These are phyloP conservation scores for Chamaedrilus cognettii DNA, from an alignment of 2,888 invertebrate genomes.

Conservation along the genomic window DNA sequence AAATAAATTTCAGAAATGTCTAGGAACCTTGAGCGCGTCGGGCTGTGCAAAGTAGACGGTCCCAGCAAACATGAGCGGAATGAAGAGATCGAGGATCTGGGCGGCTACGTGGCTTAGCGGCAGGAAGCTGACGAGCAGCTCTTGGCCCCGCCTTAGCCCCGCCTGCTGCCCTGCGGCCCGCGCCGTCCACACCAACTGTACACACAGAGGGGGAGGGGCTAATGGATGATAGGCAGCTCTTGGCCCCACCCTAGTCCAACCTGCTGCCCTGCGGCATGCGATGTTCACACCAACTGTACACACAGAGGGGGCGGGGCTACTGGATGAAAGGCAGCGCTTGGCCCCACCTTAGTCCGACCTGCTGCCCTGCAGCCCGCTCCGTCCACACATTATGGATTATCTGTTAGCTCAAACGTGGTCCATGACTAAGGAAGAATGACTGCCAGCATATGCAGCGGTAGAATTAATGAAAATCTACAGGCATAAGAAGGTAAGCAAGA, in stretches of 20 bases:
- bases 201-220: constrained; percentile 71
- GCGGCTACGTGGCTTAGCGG: constrained; percentile 91
- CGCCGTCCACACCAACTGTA: constrained; percentile 64
- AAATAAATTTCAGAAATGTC: too few species aligned
- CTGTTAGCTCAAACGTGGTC: too few species aligned
- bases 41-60: constrained; percentile 88
- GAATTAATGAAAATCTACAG: too few species aligned
- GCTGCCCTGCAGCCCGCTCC: constrained; percentile 39
- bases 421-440: too few species aligned
- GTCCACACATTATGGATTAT: too few species aligned
- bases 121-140: constrained; percentile 76
- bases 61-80: constrained; percentile 68
- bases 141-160: constrained; percentile 36
- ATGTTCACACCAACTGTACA: constrained; percentile 63
- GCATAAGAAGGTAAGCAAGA: too few species aligned
- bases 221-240: constrained; percentile 73
- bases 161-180: constrained; percentile 23
- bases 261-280: constrained; percentile 26
- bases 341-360: constrained; percentile 33
- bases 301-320: constrained; percentile 72
- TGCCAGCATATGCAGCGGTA: too few species aligned
- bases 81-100: constrained; percentile 81
- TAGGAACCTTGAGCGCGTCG: constrained; percentile 76
- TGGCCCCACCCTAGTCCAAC: constrained; percentile 35
- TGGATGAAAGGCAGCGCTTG: constrained; percentile 72